Base-by-base conservation (phyloP, 1,140 invertebrate genomes). In the Ips nitidus region DNA sequence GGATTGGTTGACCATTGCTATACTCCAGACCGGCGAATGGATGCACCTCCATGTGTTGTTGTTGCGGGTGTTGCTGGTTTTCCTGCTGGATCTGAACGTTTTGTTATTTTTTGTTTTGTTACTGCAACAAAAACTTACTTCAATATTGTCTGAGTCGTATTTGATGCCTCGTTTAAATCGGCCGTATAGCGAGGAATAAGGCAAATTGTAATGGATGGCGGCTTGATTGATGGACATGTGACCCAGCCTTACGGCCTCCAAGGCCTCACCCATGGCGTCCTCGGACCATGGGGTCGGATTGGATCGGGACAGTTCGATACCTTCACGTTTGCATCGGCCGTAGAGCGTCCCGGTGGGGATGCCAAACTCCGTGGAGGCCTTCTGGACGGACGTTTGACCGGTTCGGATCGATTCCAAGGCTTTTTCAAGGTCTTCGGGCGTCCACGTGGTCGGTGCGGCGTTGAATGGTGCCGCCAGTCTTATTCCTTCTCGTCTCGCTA, bases 191-290 rank as follows among this genome's bases (percentile, higher is more conserved):
- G 92, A 94, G 39, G 92, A 94, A 79, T 95, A 95, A 39, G 93
- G 93, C 74, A 95, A 82, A 82, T 94, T 94, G 79, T 90, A 94
- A 77, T 94, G 92, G 72, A 94, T 94, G n/a, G 93, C 92, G 57
- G 93, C 93, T 82, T 94, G 93, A 82, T 94, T 95, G 75, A 95
- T 94, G 70, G 91, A 94, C 92, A 95, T 94, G 75, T 94, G 92
- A 37, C 93, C 92, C 70, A 93, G 84, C 90, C 90, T 89, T 61
- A 95, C 92, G 72, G 93, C 91, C 80, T 94, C 92, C 52, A 95
- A 82, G 47, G 93, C 93, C 80, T 94, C 91, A 5, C 89, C 90
- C 92, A 95, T 94, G 39, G 91, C 92, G 78, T 92, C 91, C 77
- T 94, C 92, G 52, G 91, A 93, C 93, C 93, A 95, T 2, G 92